Percentiles rank a stretch among this genome's conserved stretches.
Evolutionary conservation across 2,797 vertebrate genomes (phyloP).

Genomic region (Perodicticus potto): DNA sequence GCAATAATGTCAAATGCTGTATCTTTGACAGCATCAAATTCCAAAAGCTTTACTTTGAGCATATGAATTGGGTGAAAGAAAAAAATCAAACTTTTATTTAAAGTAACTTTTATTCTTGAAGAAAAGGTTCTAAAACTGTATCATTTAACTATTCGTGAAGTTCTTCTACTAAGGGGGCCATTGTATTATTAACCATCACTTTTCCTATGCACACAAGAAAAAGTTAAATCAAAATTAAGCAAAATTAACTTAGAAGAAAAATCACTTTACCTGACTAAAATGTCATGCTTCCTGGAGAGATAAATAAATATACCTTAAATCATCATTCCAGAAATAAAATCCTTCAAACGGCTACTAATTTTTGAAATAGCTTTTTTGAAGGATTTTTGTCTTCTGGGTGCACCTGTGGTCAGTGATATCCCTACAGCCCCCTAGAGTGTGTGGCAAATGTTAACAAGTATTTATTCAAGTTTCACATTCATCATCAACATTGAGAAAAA

Average conservation of each 20-base stretch:
- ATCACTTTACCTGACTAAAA: background rate
- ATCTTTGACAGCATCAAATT: conserved; percentile 52
- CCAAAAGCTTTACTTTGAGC: conserved; percentile 38
- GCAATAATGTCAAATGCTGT: background rate
- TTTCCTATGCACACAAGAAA: background rate
- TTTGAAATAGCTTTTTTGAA: background rate
- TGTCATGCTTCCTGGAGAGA: background rate
- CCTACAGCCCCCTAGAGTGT: too few relatives aligned
- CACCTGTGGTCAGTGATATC: background rate
- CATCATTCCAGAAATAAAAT: background rate
- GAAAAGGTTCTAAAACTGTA: background rate
- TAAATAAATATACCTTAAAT: background rate
- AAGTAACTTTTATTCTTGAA: conserved; percentile 43
- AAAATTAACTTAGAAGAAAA: conserved; percentile 27
- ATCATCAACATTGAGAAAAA: background rate
- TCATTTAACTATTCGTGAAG: background rate
- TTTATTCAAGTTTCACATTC: background rate
- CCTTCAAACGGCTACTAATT: background rate
- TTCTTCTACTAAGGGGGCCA: background rate
- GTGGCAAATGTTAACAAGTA: background rate
- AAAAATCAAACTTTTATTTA: conserved; percentile 29
- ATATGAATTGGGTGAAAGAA: background rate
- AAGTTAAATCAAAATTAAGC: conserved; percentile 9
- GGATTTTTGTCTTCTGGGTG: conserved; percentile 20
- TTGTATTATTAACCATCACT: background rate